Evolutionary conservation across 2,797 vertebrate species (phyloP).

Genomic region (Lutjanus campechanus): DNA sequence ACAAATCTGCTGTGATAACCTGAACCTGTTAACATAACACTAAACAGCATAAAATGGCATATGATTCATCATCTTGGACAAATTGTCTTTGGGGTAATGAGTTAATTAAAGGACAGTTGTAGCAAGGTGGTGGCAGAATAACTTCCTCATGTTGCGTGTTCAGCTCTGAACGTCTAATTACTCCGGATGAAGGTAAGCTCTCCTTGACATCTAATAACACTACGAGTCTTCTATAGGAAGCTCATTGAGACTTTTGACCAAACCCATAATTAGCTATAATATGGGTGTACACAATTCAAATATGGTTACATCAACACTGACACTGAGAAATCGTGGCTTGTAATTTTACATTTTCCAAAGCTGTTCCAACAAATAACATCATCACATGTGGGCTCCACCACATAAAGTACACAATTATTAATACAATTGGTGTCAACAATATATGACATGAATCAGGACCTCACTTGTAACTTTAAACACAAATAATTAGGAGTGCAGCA

Average conservation of each 20-base stretch:
- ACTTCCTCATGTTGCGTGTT: conserved; percentile 60
- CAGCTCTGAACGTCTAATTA: conserved; percentile 58
- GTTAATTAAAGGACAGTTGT: conserved; percentile 50
- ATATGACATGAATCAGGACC: conserved; percentile 44
- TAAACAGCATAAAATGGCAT: conserved; percentile 39
- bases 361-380: conserved; percentile 65
- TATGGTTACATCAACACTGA: conserved; percentile 64
- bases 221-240: conserved; percentile 31
- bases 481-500: conserved; percentile 31
- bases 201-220: conserved; percentile 64
- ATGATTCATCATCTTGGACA: conserved; percentile 58
- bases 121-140: conserved; percentile 45
- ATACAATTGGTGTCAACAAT: conserved; percentile 40
- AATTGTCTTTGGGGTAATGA: conserved; percentile 55
- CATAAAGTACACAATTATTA: conserved; percentile 31
- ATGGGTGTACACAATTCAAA: conserved; percentile 58
- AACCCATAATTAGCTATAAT: conserved; percentile 69
- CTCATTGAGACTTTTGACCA: conserved; percentile 50
- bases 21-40: conserved; percentile 45
- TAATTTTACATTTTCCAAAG: conserved; percentile 58
- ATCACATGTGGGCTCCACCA: conserved; percentile 58
- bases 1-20: conserved; percentile 53
- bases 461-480: conserved; percentile 40
- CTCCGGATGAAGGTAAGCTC: conserved; percentile 55
- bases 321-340: conserved; percentile 51